Evolutionary conservation across 23 tunicate genomes (phyloP), one percentile per base, ranked within the genome.

Genomic region (Clavelina lepadiformis): DNA sequence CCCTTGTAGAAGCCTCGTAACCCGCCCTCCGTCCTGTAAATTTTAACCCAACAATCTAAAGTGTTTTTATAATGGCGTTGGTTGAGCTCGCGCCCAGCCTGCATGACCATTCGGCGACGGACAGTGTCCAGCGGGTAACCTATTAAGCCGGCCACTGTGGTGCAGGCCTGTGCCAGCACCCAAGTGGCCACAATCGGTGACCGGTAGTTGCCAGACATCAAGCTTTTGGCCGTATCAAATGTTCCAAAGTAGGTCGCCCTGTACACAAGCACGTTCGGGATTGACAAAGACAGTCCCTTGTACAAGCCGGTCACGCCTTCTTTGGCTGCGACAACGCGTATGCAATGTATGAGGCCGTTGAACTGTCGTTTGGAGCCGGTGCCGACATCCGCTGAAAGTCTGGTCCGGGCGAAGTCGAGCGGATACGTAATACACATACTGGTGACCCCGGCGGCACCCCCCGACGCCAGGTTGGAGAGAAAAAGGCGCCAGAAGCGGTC

Each of bases 391-490:
- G 80, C 69, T 0, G 89, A 22, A 7, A 82, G 62, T n/a, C 96
- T 35, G n/a, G 96, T 87, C 33, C 96, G 55, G 0, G 96, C 96
- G 54, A 87, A 87, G 47, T 87, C 98, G n/a, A 93, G 79, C 25
- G 98, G 98, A 58, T 93, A 93, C 3, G 88, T 91, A 28, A 93
- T 58, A n/a, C 75, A 65, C 78, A 93, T 72, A 55, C 79, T 60
- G 31, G 88, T 93, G 22, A 91, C 98, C 31, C 98, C 98, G 15
- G 86, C 91, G 1, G 89, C 89, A 15, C 87, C 98, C 13, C 98
- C 98, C 5, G 85, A 80, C 22, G 86, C 83, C 41, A 89, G 37
- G 68, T 80, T 81, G 0, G 67, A 57, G 26, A 54, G 67, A 37
- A 89, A 71, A 23, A 73, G 28, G n/a, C 56, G 67, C 75, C 82